Base-by-base conservation (phyloP, 92 coral and sea anemone genomes). In the Ricordea florida region DNA sequence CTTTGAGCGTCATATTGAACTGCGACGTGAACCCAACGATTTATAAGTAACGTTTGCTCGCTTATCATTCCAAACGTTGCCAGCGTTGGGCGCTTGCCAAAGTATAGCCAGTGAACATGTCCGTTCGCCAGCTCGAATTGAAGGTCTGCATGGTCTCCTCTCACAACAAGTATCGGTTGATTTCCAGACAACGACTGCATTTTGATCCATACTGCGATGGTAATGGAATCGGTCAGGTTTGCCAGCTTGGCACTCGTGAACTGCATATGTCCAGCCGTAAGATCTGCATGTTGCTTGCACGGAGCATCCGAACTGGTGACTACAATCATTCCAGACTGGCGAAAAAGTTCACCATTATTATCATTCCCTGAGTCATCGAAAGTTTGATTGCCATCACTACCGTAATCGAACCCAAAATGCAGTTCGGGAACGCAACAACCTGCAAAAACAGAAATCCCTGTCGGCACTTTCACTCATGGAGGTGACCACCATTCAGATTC, bases 141-240 rank as follows among this genome's bases (percentile, higher is more conserved):
- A 22, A 76, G 52, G 41, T 53, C 83, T 23, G 76, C 53, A 14
- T 23, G 34, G 0, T 64, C 60, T 17, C 76, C 69, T 33, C 15
- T 11, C 28, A 82, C 23, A 28, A 62, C 66, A 36, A 82, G 25
- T 34, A 82, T 75, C 5, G 87, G 87, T 16, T 74, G 87, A 47
- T 27, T 62, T 29, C 83, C 83, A 0, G 48, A 36, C 2, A 26
- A 25, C 30, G 58, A 18, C 31, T 52, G 31, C 66, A 82, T 4
- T 47, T 75, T 82, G 23, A 82, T 49, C 87, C 87, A 82, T 9
- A 82, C 52, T 30, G 87, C 76, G 31, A 82, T 33, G 25, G 87
- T 82, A 17, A 82, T 62, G 37, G 76, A 46, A 17, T 76, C 53
- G 13, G 83, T 57, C 18, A 45, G 34, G 31, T 46, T 58, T 32